Evolutionary conservation across 2,888 invertebrate genomes (phyloP), one percentile per base, ranked within the genome.

Genomic region (Ernsta delagoae): DNA sequence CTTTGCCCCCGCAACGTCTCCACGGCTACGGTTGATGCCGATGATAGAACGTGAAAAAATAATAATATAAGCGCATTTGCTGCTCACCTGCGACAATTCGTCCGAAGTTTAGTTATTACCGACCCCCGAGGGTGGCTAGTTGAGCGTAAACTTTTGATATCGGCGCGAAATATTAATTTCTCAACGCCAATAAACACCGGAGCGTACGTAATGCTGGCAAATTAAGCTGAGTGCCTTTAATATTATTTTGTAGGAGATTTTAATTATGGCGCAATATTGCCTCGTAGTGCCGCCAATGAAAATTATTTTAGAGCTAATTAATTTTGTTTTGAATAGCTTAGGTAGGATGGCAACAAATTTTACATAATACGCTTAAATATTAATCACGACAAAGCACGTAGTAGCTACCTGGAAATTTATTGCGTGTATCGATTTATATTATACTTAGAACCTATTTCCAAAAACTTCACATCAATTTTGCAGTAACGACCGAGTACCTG

Each of bases 141-240:
- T 90, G 91, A 92, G 92, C 92, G 92, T 90, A 85, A 92, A 90
- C 91, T 87, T 88, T 91, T 92, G 87, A 91, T 93, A 92, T 91
- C 87, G 88, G 87, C 83, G 90, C 87, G 87, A 92, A 91, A 92
- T 92, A 92, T 93, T 93, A 93, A 92, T 93, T 90, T 92, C 88
- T 87, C 88, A 86, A 81, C 86, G 86, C 87, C 90, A 89, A 90
- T 91, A 87, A 90, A 88, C 87, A 86, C 71, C 81, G 83, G 80
- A 83, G 88, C 89, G 89, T 81, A 84, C 86, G 88, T 89, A 91
- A 90, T 89, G 84, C 88, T 83, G 87, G 88, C 88, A 90, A 91
- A 92, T 92, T 90, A 90, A 87, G 85, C 86, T 81, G 87, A 91
- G 89, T 87, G 87, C 90, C 87, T 88, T 86, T 86, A 24, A 24